These are phyloP conservation scores for Apistogramma diplotaenia DNA, from an alignment of 2,113 vertebrate genomes.

Conservation along the genomic window DNA sequence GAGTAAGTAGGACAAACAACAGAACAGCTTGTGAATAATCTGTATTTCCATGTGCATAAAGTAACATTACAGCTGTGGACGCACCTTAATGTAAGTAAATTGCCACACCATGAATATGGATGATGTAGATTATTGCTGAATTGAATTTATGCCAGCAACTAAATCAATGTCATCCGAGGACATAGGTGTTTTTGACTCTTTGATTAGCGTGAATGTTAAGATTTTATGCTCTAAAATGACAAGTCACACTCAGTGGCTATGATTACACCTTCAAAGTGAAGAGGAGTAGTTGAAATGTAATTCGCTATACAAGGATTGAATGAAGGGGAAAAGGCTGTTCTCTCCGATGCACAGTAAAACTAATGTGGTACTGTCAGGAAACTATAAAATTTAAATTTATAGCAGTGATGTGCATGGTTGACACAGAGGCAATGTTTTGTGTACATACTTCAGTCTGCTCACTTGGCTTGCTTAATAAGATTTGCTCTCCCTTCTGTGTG, in stretches of 20 bases:
- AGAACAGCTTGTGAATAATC: conserved; percentile 33
- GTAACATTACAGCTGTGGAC: conserved; percentile 37
- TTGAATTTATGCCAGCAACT: conserved; percentile 62
- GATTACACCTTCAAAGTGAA: conserved; percentile 28
- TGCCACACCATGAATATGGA: conserved; percentile 59
- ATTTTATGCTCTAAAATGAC: conserved; percentile 15
- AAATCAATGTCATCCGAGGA: conserved; percentile 68
- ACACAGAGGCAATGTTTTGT: conserved; percentile 29
- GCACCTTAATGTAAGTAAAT: conserved; percentile 62
- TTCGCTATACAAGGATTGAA: conserved; percentile 19
- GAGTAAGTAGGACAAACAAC: conserved; percentile 29
- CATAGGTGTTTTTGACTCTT: conserved; percentile 55
- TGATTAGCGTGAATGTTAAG: conserved; percentile 40
- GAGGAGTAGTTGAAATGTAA: conserved; percentile 15
- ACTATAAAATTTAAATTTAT: conserved; percentile 43
- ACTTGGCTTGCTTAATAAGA: conserved; percentile 28
- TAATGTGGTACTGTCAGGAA: conserved; percentile 14
- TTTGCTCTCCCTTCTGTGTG: conserved; percentile 20
- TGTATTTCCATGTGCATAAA: conserved; percentile 32
- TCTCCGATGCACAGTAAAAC: conserved; percentile 32
- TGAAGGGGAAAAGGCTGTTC: conserved; percentile 14
- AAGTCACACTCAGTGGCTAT: conserved; percentile 1
- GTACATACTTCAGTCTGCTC: conserved; percentile 27
- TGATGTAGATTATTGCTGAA: conserved; percentile 55
- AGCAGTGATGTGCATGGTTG: conserved; percentile 18